Percentiles rank a stretch among this genome's conserved stretches.
Evolutionary conservation across 1,140 invertebrate genomes (phyloP).

Genomic region (Apis dorsata): DNA sequence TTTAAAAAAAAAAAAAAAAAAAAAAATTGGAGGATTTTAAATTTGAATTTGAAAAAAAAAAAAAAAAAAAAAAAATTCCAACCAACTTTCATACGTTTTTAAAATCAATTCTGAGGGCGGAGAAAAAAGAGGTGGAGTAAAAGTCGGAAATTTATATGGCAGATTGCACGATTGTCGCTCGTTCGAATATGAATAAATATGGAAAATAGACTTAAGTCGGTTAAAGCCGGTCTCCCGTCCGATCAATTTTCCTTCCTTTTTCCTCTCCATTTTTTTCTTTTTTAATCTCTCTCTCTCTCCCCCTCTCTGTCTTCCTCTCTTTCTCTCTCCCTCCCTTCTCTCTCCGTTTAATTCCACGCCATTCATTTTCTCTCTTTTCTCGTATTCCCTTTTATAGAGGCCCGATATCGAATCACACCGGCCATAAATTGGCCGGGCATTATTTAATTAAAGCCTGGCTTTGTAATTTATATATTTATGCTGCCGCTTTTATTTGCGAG

Average conservation of each 20-base stretch:
- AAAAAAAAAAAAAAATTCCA: too few species aligned
- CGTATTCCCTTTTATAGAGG: background rate
- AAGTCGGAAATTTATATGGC: background rate
- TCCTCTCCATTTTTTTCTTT: too few species aligned
- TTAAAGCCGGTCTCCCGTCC: background rate
- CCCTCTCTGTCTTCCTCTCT: background rate
- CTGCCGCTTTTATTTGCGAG: background rate
- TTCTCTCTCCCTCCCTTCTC: background rate
- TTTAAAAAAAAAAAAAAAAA: too few species aligned
- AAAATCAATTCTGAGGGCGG: background rate
- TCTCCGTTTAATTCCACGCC: too few species aligned
- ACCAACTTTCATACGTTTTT: too few species aligned
- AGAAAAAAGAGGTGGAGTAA: background rate
- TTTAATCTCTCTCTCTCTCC: background rate
- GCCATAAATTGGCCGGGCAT: background rate
- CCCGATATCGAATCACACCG: background rate
- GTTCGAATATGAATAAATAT: constrained; percentile 26
- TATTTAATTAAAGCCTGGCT: background rate
- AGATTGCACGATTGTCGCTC: constrained; percentile 20
- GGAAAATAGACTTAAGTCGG: constrained; percentile 20
- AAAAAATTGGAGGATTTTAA: too few species aligned
- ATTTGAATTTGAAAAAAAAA: too few species aligned
- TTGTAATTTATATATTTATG: constrained; percentile 14
- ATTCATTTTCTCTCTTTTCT: background rate
- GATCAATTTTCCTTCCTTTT: background rate